Percentiles rank a stretch among this genome's conserved stretches.
Evolutionary conservation across 2,113 vertebrate genomes (phyloP).

Genomic region (Zeus faber): DNA sequence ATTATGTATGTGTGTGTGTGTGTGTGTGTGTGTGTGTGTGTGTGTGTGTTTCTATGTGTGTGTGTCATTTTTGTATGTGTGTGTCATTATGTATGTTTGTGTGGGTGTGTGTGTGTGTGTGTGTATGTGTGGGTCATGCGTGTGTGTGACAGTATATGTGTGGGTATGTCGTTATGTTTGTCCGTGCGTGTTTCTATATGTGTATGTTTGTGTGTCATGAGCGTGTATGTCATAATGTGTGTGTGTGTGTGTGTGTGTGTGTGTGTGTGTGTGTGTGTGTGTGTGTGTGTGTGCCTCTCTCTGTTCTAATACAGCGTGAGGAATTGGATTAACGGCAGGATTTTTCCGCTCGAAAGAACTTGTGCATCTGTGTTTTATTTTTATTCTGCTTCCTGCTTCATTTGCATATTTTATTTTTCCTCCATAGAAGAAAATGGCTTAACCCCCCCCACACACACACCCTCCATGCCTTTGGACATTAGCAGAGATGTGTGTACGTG

Average conservation of each 20-base stretch:
- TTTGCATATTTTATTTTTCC: conserved; percentile 20
- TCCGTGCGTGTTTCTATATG: conserved; percentile 18
- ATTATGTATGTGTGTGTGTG: conserved; percentile 12
- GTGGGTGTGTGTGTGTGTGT: conserved; percentile 1
- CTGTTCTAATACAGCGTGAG: conserved; percentile 67
- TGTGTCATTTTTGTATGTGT: conserved; percentile 31
- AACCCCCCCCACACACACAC: background rate
- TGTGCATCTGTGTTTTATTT: conserved; percentile 61
- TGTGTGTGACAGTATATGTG: conserved; percentile 17
- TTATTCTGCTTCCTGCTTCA: conserved; percentile 37
- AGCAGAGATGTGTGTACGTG: no score
- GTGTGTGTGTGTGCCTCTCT: conserved; percentile 23
- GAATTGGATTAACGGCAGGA: conserved; percentile 67
- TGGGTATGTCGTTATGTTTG: conserved; percentile 1
- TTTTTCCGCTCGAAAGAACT: conserved; percentile 65
- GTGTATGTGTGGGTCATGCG: conserved; percentile 3
- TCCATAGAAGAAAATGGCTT: no score
- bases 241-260: conserved; percentile 26
- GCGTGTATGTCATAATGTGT: conserved; percentile 20
- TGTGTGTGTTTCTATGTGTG: conserved; percentile 8
- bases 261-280: conserved; percentile 34
- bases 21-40: conserved; percentile 12
- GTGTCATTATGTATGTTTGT: conserved; percentile 3
- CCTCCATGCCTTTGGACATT: conserved; percentile 24
- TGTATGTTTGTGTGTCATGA: conserved; percentile 5